These are phyloP conservation scores for Patagioenas fasciata DNA, from an alignment of 2,113 vertebrate species.

Conservation along the genomic window DNA sequence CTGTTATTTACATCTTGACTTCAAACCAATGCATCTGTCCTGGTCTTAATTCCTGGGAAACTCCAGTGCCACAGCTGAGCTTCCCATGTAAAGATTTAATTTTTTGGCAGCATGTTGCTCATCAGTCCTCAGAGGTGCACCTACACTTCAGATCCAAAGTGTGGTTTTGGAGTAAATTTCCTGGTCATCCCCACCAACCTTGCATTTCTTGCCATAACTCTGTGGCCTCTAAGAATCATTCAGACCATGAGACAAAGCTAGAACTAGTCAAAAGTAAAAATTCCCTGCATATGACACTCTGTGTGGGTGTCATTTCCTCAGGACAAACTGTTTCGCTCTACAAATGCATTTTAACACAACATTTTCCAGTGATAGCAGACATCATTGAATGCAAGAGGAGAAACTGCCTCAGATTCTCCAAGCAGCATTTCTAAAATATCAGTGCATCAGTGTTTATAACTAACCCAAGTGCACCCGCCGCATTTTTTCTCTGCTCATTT, in stretches of 20 bases:
- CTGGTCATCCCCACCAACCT: background rate
- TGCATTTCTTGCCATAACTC: rapidly evolving
- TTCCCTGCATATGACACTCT: background rate
- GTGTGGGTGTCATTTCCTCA: background rate
- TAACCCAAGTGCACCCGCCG: background rate
- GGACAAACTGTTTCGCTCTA: background rate
- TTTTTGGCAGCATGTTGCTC: background rate
- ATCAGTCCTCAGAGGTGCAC: background rate
- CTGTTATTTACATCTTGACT: background rate
- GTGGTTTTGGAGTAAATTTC: background rate
- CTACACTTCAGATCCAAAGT: background rate
- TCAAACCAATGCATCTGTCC: background rate
- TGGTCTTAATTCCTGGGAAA: background rate
- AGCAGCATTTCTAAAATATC: background rate
- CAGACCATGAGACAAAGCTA: background rate
- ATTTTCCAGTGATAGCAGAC: background rate
- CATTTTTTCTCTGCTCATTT: background rate
- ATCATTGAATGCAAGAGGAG: rapidly evolving
- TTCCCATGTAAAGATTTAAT: background rate
- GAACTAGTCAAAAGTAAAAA: background rate
- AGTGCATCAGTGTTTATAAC: background rate
- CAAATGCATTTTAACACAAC: background rate
- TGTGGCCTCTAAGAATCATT: background rate
- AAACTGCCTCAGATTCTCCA: background rate
- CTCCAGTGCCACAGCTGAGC: background rate